These are phyloP conservation scores for Exephanes ischioxanthus DNA, from an alignment of 2,888 invertebrate species.

Conservation along the genomic window DNA sequence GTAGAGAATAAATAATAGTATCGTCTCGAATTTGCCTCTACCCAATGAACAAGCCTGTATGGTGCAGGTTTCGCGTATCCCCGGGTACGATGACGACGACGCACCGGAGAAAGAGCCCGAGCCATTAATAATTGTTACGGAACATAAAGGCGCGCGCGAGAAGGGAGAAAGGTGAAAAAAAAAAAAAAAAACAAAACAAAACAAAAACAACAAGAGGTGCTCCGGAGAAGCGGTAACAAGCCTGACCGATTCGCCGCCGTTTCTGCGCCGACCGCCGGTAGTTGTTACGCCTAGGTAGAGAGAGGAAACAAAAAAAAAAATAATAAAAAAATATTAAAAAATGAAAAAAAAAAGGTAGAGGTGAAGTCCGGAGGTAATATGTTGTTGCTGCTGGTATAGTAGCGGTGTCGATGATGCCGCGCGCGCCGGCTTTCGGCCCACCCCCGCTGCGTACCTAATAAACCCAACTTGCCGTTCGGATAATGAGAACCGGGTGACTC, in stretches of 20 bases:
- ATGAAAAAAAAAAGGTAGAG: conserved; percentile 28
- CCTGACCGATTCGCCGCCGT: conserved; percentile 81
- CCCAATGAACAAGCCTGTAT: conserved; percentile 27
- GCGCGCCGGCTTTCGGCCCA: conserved; percentile 75
- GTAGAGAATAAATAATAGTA: not conserved
- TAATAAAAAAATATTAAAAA: conserved; percentile 21
- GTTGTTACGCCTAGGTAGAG: conserved; percentile 34
- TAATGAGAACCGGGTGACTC: conserved; percentile 84
- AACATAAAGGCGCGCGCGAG: conserved; percentile 74
- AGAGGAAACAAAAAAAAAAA: conserved; percentile 27
- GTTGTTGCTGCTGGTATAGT: conserved; percentile 59
- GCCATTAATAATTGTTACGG: conserved; percentile 82
- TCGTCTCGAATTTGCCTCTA: conserved; percentile 16
- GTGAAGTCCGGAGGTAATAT: conserved; percentile 50
- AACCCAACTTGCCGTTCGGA: conserved; percentile 82
- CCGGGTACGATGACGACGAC: conserved; percentile 34
- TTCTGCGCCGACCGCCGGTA: conserved; percentile 63
- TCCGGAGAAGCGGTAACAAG: conserved; percentile 77
- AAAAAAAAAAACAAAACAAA: conserved; percentile 53
- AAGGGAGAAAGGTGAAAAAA: conserved; percentile 57
- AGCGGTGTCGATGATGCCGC: conserved; percentile 80
- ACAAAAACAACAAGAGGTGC: conserved; percentile 66
- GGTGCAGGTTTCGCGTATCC: not conserved
- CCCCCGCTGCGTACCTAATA: conserved; percentile 85
- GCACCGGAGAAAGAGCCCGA: conserved; percentile 68